A percentile compares a stretch with the other conserved stretches of the same genome.
phyloP scores from a whole-genome alignment of 1,140 invertebrate species.

The Trichonephila inaurata region DNA sequence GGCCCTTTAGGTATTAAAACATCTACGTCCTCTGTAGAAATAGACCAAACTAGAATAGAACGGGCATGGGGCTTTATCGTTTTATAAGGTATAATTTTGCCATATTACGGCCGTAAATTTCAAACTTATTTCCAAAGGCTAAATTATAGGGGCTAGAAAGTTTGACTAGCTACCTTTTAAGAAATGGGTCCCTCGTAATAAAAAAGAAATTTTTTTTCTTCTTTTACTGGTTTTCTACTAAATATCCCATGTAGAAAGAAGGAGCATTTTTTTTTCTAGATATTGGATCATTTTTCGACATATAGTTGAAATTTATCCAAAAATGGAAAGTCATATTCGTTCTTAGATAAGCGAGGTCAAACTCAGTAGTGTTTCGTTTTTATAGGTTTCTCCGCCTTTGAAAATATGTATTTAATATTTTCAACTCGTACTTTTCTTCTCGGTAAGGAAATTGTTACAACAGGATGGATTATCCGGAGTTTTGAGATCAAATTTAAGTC shows the following conservation, averaged over 20 bases:
- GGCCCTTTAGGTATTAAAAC: conserved; percentile 54
- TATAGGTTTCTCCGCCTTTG: neutral
- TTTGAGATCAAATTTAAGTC: neutral
- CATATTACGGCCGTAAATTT: conserved; percentile 67
- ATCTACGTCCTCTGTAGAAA: conserved; percentile 1
- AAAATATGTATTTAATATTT: neutral
- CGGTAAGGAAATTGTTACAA: neutral
- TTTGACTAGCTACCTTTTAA: conserved; percentile 49
- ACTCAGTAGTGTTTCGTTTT: neutral
- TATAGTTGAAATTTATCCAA: conserved; percentile 31
- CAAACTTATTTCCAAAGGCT: conserved; percentile 64
- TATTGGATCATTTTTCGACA: conserved; percentile 59
- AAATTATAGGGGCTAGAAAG: conserved; percentile 65
- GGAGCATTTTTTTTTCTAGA: conserved; percentile 13
- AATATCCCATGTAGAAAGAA: conserved; percentile 34
- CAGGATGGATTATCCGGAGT: neutral
- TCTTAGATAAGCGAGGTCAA: conserved; percentile 11
- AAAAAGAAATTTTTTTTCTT: neutral
- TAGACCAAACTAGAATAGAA: conserved; percentile 45
- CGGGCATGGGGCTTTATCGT: conserved; percentile 49
- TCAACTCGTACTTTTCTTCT: neutral
- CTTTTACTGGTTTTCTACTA: conserved; percentile 5
- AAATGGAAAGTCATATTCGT: conserved; percentile 42
- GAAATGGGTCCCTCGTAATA: conserved; percentile 38
- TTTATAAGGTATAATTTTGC: conserved; percentile 71